Conservation (phyloP, 2,113 vertebrate species). For the Petaurus breviceps region DNA sequence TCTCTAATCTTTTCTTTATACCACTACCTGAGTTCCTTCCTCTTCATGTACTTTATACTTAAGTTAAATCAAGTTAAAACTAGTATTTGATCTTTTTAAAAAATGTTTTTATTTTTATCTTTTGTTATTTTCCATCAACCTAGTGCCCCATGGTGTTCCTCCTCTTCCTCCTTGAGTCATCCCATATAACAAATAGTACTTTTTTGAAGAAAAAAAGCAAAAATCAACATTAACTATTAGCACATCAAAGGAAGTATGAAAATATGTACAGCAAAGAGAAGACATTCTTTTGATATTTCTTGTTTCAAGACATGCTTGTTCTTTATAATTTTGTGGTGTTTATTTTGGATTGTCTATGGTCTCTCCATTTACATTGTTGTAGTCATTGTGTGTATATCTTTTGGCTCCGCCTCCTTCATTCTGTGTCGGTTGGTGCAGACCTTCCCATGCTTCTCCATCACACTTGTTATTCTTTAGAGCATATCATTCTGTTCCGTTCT, state of each 20-base stretch:
- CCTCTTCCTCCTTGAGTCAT: not conserved
- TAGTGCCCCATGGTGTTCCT: not conserved
- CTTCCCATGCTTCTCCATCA: not conserved
- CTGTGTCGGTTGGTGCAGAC: not conserved
- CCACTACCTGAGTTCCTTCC: not conserved
- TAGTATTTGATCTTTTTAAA: not conserved
- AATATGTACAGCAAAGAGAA: no score
- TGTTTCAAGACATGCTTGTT: no score
- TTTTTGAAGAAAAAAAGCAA: no score
- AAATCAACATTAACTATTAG: no score
- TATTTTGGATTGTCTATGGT: no score
- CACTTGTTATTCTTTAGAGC: not conserved
- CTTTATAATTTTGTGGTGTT: no score
- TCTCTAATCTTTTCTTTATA: not conserved
- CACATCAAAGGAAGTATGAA: no score
- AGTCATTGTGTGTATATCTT: not conserved
- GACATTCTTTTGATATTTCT: no score
- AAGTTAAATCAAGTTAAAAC: not conserved
- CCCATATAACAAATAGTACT: no score
- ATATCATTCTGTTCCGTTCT: not conserved
- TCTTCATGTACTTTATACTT: not conserved
- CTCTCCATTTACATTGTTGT: not conserved
- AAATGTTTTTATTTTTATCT: no score
- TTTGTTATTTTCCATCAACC: no score
- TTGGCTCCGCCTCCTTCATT: not conserved